A percentile compares a stretch with the other conserved stretches of the same genome.
These are phyloP conservation scores for Montipora cactus DNA, from an alignment of 64 coral and sea anemone species.

Conservation along the genomic window DNA sequence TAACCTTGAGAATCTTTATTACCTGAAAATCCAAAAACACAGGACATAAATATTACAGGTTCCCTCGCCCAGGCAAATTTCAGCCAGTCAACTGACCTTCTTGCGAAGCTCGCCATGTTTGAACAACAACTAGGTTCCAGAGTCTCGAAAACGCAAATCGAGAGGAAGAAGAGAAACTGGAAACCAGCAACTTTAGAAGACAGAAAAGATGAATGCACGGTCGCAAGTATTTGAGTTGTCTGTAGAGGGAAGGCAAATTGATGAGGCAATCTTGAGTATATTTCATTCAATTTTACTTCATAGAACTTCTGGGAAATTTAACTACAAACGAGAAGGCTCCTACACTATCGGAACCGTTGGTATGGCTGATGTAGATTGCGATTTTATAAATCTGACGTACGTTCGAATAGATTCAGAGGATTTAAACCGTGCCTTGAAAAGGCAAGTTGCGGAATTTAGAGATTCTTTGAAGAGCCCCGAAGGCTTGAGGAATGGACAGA, in stretches of 20 bases:
- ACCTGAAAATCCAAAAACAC: constrained; percentile 93
- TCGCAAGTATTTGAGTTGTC: constrained; percentile 96
- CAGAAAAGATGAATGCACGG: constrained; percentile 87
- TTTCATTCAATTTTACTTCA: constrained; percentile 97
- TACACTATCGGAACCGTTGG: constrained; percentile 98
- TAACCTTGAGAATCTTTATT: constrained; percentile 9
- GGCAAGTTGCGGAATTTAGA: constrained; percentile 92
- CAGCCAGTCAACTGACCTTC: constrained; percentile 77
- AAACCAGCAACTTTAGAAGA: neutral
- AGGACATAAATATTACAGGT: constrained; percentile 93
- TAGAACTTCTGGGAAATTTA: constrained; percentile 98
- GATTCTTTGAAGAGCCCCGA: constrained; percentile 81
- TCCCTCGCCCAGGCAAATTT: constrained; percentile 92
- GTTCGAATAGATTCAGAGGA: constrained; percentile 90
- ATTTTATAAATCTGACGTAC: constrained; percentile 92
- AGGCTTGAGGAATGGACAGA: constrained; percentile 81
- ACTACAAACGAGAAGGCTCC: constrained; percentile 93
- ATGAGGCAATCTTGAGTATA: constrained; percentile 92
- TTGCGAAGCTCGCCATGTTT: constrained; percentile 57
- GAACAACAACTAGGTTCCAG: neutral
- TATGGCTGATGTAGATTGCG: constrained; percentile 91
- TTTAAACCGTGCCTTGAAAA: constrained; percentile 76
- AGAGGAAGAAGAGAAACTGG: neutral
- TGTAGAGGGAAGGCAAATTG: constrained; percentile 94
- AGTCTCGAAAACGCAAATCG: neutral